phyloP scores from a whole-genome alignment of 1,140 invertebrate genomes.

The Dreissena rostriformis region DNA sequence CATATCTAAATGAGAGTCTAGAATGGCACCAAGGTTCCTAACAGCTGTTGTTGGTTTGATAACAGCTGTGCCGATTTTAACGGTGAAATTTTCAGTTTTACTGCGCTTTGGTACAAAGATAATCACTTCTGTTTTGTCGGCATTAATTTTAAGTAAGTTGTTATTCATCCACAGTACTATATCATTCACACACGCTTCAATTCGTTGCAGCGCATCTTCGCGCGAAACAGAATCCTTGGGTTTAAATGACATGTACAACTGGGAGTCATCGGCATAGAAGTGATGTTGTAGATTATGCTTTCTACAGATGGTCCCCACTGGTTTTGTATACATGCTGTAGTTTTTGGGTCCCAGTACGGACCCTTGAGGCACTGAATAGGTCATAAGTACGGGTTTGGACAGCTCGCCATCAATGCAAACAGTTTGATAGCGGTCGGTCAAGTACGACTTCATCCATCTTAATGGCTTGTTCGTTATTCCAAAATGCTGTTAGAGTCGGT shows the following conservation, averaged over 20 bases:
- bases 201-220: slow-evolving; percentile 7
- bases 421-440: slow-evolving; percentile 3
- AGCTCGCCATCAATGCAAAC: slow-evolving; percentile 12
- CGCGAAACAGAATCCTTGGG: not conserved
- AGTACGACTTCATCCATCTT: not conserved
- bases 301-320: slow-evolving; percentile 6
- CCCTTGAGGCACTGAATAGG: slow-evolving; percentile 14
- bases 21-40: not conserved
- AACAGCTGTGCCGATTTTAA: not conserved
- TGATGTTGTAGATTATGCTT: slow-evolving; percentile 21
- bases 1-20: not conserved
- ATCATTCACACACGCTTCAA: slow-evolving; percentile 26
- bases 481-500: slow-evolving; percentile 25
- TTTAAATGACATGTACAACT: slow-evolving; percentile 30
- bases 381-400: slow-evolving; percentile 30
- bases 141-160: slow-evolving; percentile 26
- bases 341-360: slow-evolving; percentile 8
- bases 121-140: slow-evolving; percentile 31
- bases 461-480: slow-evolving; percentile 11
- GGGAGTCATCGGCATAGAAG: slow-evolving; percentile 47
- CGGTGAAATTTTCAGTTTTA: not conserved
- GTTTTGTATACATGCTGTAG: slow-evolving; percentile 28
- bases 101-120: not conserved
- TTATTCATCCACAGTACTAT: slow-evolving; percentile 33
- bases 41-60: not conserved